Base-by-base conservation (phyloP, 2,888 invertebrate species). In the Brenthis ino region DNA sequence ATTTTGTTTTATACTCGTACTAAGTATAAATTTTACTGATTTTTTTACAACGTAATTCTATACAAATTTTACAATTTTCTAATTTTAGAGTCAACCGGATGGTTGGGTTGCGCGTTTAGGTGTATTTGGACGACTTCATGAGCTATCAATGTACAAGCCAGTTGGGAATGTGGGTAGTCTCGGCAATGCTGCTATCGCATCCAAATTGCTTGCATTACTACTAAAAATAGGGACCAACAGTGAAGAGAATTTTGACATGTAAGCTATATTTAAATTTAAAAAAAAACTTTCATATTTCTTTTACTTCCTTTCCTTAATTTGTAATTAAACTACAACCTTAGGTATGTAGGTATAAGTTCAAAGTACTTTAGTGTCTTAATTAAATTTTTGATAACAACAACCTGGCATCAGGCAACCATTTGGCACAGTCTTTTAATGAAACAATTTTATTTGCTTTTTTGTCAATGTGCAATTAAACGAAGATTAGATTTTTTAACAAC, bases 21-120 rank as follows among this genome's bases (percentile, higher is more conserved):
- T 28, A 28, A 4, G 5, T 28, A 28, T 28, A 3, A 5, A 28
- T 28, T 28, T 20, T 11, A n/a, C 24, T 14, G 55, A 1, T 14
- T 1, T 28, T 6, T 37, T 16, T 12, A 37, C n/a, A 1, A 20
- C 14, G 20, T 12, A 20, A 43, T 57, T 37, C 43, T n/a, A 20
- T 37, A 37, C 50, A 33, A 3, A 13, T 28, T 58, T 28, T 55
- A 11, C 6, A 53, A 33, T 58, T 8, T 58, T 33, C 11, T 56
- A 37, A 54, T 69, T 71, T n/a, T 76, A 92, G 91, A 87, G 86
- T 70, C 86, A 77, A 65, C 85, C 86, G 0, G 91, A 93, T 58
- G 92, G 91, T 0, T 92, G 92, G 92, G 85, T 87, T 20, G 91
- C 90, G 0, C 85, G 92, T 0, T 77, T 93, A 4, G 93, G 92